phyloP scores from a whole-genome alignment of 2,888 invertebrate genomes.

The Lamproptera curius region DNA sequence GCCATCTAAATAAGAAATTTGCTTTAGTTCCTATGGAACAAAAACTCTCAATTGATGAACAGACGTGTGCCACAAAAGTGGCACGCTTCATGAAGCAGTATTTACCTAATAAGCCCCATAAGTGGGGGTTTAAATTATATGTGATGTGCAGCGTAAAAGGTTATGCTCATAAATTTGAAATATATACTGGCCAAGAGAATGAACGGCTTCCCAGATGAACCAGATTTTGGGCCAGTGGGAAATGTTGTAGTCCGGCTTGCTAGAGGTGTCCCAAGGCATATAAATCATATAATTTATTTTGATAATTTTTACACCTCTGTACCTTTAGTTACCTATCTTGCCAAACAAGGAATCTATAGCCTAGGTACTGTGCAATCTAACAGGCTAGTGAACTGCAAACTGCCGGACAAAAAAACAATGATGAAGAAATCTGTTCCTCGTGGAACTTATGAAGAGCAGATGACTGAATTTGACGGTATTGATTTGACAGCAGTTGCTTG shows the following conservation, averaged over 20 bases:
- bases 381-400: conserved; percentile 32
- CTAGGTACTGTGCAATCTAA: conserved; percentile 13
- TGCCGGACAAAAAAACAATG: conserved; percentile 34
- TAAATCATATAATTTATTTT: conserved; percentile 25
- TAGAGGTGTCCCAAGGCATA: conserved; percentile 33
- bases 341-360: conserved; percentile 1
- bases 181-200: conserved; percentile 32
- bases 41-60: too few relatives aligned
- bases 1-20: too few relatives aligned
- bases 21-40: too few relatives aligned
- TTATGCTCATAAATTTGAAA: conserved; percentile 32
- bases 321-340: neutral
- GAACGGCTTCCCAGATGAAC: conserved; percentile 31
- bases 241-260: conserved; percentile 34
- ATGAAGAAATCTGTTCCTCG: conserved; percentile 35
- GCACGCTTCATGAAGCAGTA: too few relatives aligned
- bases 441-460: conserved; percentile 34
- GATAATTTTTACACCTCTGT: conserved; percentile 4
- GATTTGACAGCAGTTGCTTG: conserved; percentile 35
- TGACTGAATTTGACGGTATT: conserved; percentile 34
- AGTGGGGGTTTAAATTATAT: too few relatives aligned
- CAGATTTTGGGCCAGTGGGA: conserved; percentile 35
- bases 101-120: too few relatives aligned
- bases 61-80: too few relatives aligned
- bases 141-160: too few relatives aligned